phyloP scores from a whole-genome alignment of 1,140 invertebrate species.

The Babylonia areolata region DNA sequence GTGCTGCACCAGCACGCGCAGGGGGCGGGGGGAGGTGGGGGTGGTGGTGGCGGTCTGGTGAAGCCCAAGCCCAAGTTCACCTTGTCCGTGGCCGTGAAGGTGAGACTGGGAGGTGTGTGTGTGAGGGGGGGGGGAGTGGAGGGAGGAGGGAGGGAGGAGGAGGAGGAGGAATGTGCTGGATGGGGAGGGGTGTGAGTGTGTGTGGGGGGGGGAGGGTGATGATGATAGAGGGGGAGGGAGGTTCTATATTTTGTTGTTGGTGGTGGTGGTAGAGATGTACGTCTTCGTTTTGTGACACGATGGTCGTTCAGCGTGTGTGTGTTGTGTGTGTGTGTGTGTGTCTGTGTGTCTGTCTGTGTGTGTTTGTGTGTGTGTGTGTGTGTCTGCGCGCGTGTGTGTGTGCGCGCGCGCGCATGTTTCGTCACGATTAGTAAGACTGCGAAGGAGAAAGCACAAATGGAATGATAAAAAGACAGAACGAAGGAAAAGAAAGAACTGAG shows the following conservation, averaged over 20 bases:
- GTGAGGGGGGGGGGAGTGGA: neutral
- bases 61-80: slow-evolving; percentile 69
- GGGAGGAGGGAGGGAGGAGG: neutral
- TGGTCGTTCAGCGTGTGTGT: too few relatives aligned
- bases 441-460: too few relatives aligned
- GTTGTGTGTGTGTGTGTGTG: too few relatives aligned
- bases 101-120: slow-evolving; percentile 1
- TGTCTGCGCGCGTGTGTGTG: too few relatives aligned
- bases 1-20: neutral
- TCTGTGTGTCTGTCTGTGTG: too few relatives aligned
- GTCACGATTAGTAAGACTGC: too few relatives aligned
- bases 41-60: slow-evolving; percentile 31
- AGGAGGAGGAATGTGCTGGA: neutral
- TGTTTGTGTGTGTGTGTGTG: too few relatives aligned
- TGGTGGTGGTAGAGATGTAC: neutral
- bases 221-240: neutral
- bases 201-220: neutral
- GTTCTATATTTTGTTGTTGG: neutral
- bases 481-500: neutral
- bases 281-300: too few relatives aligned
- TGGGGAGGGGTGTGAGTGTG: neutral
- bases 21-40: neutral
- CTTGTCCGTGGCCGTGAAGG: slow-evolving; percentile 49
- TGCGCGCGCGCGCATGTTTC: too few relatives aligned
- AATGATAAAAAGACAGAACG: too few relatives aligned